Evolutionary conservation across 2,888 invertebrate genomes (phyloP).

Genomic region (Adelphocoris suturalis): DNA sequence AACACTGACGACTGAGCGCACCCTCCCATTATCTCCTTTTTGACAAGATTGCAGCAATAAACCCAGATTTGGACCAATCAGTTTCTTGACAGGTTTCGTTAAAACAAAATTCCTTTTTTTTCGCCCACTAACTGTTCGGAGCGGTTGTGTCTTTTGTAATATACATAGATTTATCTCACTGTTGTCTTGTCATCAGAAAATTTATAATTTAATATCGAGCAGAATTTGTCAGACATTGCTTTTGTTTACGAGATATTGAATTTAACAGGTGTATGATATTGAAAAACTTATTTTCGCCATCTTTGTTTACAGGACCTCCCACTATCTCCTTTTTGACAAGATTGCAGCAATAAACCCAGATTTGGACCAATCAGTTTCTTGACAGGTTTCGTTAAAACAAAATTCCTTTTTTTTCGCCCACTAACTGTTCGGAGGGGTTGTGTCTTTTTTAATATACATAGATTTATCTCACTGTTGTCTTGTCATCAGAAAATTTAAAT

Average conservation of each 20-base stretch:
- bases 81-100: conserved; percentile 5
- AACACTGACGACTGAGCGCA: neutral
- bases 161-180: conserved; percentile 29
- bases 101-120: conserved; percentile 40
- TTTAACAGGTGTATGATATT: no score
- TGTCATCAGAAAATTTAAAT: no score
- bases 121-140: neutral
- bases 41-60: conserved; percentile 30
- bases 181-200: neutral
- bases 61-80: conserved; percentile 20
- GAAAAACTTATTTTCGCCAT: no score
- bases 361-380: conserved; percentile 25
- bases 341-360: conserved; percentile 36
- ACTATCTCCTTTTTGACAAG: neutral
- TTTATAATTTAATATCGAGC: no score
- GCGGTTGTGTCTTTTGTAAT: neutral
- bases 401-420: conserved; percentile 32
- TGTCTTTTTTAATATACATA: conserved; percentile 10
- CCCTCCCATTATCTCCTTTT: neutral
- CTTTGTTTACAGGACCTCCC: no score
- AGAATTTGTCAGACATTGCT: no score
- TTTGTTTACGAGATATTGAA: no score
- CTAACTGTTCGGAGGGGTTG: neutral
- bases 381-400: neutral
- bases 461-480: conserved; percentile 18